Evolutionary conservation across 1,140 invertebrate species (phyloP).

Genomic region (Zaprionus capensis): DNA sequence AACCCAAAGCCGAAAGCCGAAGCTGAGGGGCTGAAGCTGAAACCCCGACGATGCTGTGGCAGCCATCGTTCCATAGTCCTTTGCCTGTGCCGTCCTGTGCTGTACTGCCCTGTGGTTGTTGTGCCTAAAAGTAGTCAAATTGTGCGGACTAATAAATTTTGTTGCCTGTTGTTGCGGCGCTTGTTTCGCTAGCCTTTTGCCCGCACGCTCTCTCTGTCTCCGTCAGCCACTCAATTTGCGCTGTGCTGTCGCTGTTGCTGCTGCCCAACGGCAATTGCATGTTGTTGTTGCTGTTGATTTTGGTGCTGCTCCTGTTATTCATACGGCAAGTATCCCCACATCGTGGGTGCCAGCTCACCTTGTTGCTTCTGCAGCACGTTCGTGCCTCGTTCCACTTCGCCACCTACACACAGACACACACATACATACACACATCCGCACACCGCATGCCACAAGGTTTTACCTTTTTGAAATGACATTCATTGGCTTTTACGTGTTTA

Average conservation of each 20-base stretch:
- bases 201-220: constrained; percentile 8
- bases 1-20: constrained; percentile 47
- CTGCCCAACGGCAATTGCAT: constrained; percentile 71
- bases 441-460: constrained; percentile 59
- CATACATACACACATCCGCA: constrained; percentile 1
- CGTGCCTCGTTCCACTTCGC: constrained; percentile 14
- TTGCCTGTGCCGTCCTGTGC: constrained; percentile 19
- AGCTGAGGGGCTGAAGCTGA: constrained; percentile 30
- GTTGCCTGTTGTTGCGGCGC: constrained; percentile 73
- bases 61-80: not conserved
- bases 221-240: constrained; percentile 25
- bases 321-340: constrained; percentile 63
- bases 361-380: constrained; percentile 59
- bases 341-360: constrained; percentile 59
- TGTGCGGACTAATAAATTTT: constrained; percentile 82
- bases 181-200: constrained; percentile 63
- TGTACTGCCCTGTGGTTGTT: constrained; percentile 68
- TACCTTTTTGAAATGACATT: constrained; percentile 82
- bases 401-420: constrained; percentile 19
- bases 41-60: not conserved
- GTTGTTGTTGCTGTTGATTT: constrained; percentile 36
- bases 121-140: constrained; percentile 82
- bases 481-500: constrained; percentile 82
- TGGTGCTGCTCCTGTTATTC: constrained; percentile 60
- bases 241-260: constrained; percentile 14